Base-by-base conservation (phyloP, 2,888 invertebrate species). In the Drosophila pegasa region DNA sequence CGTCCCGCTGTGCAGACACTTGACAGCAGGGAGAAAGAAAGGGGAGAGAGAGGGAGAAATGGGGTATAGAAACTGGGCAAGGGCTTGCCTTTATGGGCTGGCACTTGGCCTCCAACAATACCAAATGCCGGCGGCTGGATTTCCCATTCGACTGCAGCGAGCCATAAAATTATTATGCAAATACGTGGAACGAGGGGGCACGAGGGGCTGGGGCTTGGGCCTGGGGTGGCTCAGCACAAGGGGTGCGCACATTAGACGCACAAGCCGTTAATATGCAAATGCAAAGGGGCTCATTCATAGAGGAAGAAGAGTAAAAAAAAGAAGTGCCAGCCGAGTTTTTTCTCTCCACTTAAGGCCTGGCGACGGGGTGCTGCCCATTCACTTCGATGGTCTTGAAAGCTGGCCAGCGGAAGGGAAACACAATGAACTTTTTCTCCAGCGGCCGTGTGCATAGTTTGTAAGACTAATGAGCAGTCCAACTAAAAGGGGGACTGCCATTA, bases 141-240 rank as follows among this genome's bases (percentile, higher is more conserved):
- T 66, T 83, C 78, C 71, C 70, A 83, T 87, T 85, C 82, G 67
- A 87, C 87, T 87, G 87, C 87, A 84, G 63, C 83, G 82, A 76
- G 71, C 85, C 83, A 84, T 84, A 81, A 87, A 84, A 87, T 84
- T 83, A 87, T 83, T 87, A 84, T 87, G 87, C 88, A 84, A 84
- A 84, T 85, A 74, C 60, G n/a, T 45, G 45, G 29, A 29, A 18
- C 27, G 16, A 18, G 54, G 38, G 43, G 45, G 9, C 2, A 3
- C 12, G 14, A 14, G 40, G 40, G 18, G n/a, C n/a, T n/a, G 40
- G 20, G 12, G 38, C 5, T n/a, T n/a, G 14, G n/a, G 33, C 5
- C 20, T 0, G n/a, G 35, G 29, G 31, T 9, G 22, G 41, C 27
- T n/a, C n/a, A 16, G 43, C 8, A 14, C 50, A 16, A 35, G 81